Evolutionary conservation across 2,113 vertebrate species (phyloP), one percentile per base, ranked within the genome.

Genomic region (Pogona vitticeps): DNA sequence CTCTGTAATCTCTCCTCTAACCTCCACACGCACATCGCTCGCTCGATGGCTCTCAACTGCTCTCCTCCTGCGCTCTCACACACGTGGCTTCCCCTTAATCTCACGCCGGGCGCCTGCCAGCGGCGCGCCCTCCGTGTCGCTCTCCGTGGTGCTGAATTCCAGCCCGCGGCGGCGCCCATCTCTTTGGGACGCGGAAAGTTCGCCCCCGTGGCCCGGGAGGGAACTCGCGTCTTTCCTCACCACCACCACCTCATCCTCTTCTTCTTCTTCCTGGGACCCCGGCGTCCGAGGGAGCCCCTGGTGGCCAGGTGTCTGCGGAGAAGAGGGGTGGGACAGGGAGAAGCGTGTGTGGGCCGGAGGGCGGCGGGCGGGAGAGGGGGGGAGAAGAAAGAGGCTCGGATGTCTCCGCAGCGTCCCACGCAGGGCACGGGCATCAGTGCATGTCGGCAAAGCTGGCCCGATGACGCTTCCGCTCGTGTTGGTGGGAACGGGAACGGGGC

Each of bases 101-200:
- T 56, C 77, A 17, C 0, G 63, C 67, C 77, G 28, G 76, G 33
- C 42, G 33, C 21, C 21, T 40, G 46, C 46, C 15, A 40, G 40
- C 15, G 8, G n/a, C 38, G 38, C 72, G 1, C 52, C 26, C 52
- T 59, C 71, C 65, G 28, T 9, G 85, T 18, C 58, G 70, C 78
- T 86, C 58, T 86, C 85, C 85, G 78, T 33, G 85, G 85, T 86
- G 85, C 85, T 81, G 78, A 81, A 86, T 46, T 23, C n/a, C 84
- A 40, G 38, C 36, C 21, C 28, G 3, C 75, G 84, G 46, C 84
- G 63, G 75, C 12, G 76, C 65, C 84, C 42, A 2, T 17, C 18
- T 71, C 67, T 33, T 31, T 42, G 46, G 77, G 84, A 40, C 77
- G 70, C 31, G 28, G 56, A 26, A 86, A 81, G 85, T 86, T 86